Base-by-base conservation (phyloP, 2,113 vertebrate species). In the Fukomys damarensis region DNA sequence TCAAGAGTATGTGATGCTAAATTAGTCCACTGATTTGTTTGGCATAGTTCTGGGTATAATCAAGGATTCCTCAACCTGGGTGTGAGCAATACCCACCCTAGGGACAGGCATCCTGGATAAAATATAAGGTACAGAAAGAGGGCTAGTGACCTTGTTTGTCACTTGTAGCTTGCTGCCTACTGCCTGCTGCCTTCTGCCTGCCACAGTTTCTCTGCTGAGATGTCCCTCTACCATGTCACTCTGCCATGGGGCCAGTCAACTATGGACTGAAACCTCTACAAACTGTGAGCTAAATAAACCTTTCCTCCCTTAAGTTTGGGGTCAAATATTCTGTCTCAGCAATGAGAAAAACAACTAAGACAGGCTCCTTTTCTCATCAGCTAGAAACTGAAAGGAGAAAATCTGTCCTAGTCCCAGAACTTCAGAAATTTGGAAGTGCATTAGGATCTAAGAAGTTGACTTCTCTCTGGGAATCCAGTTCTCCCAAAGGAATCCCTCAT, bases 391-490 rank as follows among this genome's bases (percentile, higher is more conserved):
- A 93, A 68, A 43, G 46, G 43, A 49, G 16, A 19, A 49, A 70
- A n/a, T 59, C 13, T 66, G 1, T 76, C 41, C 24, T 24, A 5
- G 26, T 9, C 26, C 59, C 14, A 30, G 30, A 72, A 77, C 17
- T 89, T 41, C 14, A 22, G 30, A 91, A 88, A 81, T 58, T 77
- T 58, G 16, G 17, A 93, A 41, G 0, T 2, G 0, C 5, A 13
- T 56, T 43, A 32, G 24, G 22, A 65, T 10, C 30, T 46, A 65
- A 77, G 26, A 83, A 79, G 35, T 28, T 16, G 12, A 14, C 38
- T 16, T 58, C 5, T 2, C 4, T 59, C 14, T 24, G 24, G 28
- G 32, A 82, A 10, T 9, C 11, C 20, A 3, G 0, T 49, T 41
- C 19, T 61, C 49, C 14, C 38, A 7, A 24, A 17, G 30, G 26